phyloP scores from a whole-genome alignment of 2,888 invertebrate species.

The Salpingus planirostris region DNA sequence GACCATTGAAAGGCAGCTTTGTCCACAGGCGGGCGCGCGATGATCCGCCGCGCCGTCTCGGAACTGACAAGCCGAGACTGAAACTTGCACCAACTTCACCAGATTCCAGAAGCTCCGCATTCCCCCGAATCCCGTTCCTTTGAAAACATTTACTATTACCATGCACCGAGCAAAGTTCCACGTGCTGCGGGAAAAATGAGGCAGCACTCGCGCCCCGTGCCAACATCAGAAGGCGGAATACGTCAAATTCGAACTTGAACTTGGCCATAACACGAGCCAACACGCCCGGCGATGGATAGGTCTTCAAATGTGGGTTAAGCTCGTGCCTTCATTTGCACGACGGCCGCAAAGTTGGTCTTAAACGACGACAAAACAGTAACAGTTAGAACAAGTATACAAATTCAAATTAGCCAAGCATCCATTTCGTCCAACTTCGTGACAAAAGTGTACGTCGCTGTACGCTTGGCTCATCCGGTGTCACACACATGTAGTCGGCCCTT shows the following conservation, averaged over 20 bases:
- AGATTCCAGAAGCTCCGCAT: slow-evolving; percentile 12
- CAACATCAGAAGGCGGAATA: too few species aligned
- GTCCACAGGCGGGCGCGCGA: slow-evolving; percentile 13
- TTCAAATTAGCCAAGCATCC: slow-evolving; percentile 15
- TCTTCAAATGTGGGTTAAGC: slow-evolving; percentile 11
- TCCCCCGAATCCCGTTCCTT: slow-evolving; percentile 8
- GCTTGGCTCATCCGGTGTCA: too few species aligned
- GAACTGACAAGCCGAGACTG: slow-evolving; percentile 11
- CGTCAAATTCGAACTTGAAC: too few species aligned
- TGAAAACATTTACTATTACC: slow-evolving; percentile 13
- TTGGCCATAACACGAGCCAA: too few species aligned
- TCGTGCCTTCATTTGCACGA: slow-evolving; percentile 12
- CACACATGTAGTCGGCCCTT: too few species aligned
- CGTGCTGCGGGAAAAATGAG: slow-evolving; percentile 5
- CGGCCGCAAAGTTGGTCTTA: slow-evolving; percentile 10
- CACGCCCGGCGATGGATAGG: too few species aligned
- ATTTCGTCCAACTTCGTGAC: slow-evolving; percentile 11
- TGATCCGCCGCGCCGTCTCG: slow-evolving; percentile 10
- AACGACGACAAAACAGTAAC: slow-evolving; percentile 12
- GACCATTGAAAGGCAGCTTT: slow-evolving; percentile 11
- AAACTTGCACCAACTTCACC: slow-evolving; percentile 11
- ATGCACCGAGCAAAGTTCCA: slow-evolving; percentile 6
- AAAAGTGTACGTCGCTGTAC: too few species aligned
- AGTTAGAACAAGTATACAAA: slow-evolving; percentile 16
- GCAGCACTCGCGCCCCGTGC: too few species aligned